Evolutionary conservation across 2,797 vertebrate species (phyloP), one percentile per base, ranked within the genome.

Genomic region (Coreius guichenoti): DNA sequence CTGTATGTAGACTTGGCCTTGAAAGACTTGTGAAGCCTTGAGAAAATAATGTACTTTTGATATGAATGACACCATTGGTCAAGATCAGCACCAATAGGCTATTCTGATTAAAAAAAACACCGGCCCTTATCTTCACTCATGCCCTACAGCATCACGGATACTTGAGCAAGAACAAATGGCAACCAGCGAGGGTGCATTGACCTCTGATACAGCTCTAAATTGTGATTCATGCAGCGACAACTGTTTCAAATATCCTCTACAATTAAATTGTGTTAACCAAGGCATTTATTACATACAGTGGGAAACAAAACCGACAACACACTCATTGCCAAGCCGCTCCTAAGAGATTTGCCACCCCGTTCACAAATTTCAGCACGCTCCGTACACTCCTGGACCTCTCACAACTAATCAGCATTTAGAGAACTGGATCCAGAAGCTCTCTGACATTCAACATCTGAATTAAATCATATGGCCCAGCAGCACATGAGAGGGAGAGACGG

Each of bases 351-450:
- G 26, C 76, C 81, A 54, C 5, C 74, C 17, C 12, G 43, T 45
- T 78, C 61, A 39, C 36, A 56, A 31, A 72, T 74, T 56, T 69
- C 58, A 74, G n/a, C 43, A 29, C 4, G 29, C 76, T 68, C 49
- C 47, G 4, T 54, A 72, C 73, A 75, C 9, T 54, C 63, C 47
- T 80, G 80, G 80, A 86, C 68, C 54, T 74, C 36, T 82, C 80
- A 77, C 80, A 86, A 86, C 80, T 39, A 77, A 86, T 86, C 73
- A 82, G 47, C 45, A 79, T 83, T 86, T 81, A 89, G 49, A 82
- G 16, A 81, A 80, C 58, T 61, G 51, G 72, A 69, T 84, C 69
- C 68, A 82, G 49, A 54, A 83, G 58, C 65, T 63, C 43, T 73
- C 33, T 76, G 74, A 85, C 58, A 80, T 82, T 84, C 61, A 89